phyloP scores from a whole-genome alignment of 2,113 vertebrate species.

The Syngnathus typhle region DNA sequence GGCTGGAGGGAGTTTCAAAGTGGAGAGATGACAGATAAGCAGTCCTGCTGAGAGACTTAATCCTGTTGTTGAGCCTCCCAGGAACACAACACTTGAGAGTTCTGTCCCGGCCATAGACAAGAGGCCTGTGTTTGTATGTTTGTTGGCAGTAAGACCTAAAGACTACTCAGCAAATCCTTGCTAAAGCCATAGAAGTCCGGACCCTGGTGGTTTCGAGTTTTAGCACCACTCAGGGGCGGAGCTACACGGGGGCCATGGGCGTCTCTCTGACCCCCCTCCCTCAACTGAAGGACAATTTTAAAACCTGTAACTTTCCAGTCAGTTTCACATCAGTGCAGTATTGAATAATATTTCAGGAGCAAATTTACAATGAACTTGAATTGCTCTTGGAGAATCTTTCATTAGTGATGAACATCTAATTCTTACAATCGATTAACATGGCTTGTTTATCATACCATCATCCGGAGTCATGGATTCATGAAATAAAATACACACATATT shows the following conservation, averaged over 20 bases:
- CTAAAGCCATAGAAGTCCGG: neutral
- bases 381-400: too few relatives aligned
- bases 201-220: neutral
- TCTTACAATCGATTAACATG: too few relatives aligned
- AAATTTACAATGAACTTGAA: too few relatives aligned
- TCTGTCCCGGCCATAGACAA: conserved; percentile 25
- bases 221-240: neutral
- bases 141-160: conserved; percentile 4
- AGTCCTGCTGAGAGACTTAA: conserved; percentile 52
- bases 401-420: too few relatives aligned
- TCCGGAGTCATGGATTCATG: too few relatives aligned
- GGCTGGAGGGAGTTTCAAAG: conserved; percentile 49
- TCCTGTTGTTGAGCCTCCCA: conserved; percentile 44
- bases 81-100: conserved; percentile 43
- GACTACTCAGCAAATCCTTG: neutral
- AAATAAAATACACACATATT: too few relatives aligned
- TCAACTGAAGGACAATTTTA: too few relatives aligned
- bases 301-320: too few relatives aligned
- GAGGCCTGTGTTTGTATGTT: neutral
- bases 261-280: too few relatives aligned
- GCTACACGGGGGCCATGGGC: neutral
- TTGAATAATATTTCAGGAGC: too few relatives aligned
- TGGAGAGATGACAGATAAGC: conserved; percentile 54
- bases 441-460: too few relatives aligned
- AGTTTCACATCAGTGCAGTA: too few relatives aligned